Conservation (phyloP, 2,113 vertebrate species). For the Gadus chalcogrammus region DNA sequence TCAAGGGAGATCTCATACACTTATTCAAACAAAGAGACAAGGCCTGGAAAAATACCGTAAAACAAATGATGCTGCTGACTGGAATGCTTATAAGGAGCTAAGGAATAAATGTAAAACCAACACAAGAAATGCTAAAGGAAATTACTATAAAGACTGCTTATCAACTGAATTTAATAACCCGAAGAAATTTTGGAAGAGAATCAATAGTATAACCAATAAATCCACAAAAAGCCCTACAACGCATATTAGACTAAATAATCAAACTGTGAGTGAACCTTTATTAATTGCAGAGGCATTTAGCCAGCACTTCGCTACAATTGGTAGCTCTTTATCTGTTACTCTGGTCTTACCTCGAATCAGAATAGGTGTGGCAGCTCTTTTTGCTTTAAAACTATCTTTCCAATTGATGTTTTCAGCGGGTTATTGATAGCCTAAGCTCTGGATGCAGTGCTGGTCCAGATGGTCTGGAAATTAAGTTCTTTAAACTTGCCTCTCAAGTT, state of each 20-base stretch:
- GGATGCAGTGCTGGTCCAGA: too few species aligned
- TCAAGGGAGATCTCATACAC: not conserved
- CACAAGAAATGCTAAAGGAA: not conserved
- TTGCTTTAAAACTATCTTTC: not conserved
- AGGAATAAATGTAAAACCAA: not conserved
- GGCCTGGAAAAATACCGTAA: not conserved
- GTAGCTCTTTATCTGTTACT: not conserved
- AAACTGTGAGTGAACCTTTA: not conserved
- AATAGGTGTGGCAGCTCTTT: not conserved
- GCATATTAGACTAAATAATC: not conserved
- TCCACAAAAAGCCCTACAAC: not conserved
- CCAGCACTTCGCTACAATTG: not conserved
- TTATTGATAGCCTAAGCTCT: too few species aligned
- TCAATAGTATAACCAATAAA: not conserved
- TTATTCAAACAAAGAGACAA: not conserved
- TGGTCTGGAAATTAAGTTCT: too few species aligned
- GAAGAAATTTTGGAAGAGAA: not conserved
- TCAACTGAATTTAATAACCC: not conserved
- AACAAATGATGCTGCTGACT: not conserved
- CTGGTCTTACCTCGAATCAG: not conserved
- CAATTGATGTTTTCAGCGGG: not conserved
- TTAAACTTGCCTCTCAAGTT: too few species aligned
- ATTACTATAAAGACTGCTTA: not conserved
- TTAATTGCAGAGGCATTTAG: not conserved
- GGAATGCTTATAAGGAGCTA: too few species aligned